Base-by-base conservation (phyloP, 1,140 invertebrate species). In the Magallana ariakensis region DNA sequence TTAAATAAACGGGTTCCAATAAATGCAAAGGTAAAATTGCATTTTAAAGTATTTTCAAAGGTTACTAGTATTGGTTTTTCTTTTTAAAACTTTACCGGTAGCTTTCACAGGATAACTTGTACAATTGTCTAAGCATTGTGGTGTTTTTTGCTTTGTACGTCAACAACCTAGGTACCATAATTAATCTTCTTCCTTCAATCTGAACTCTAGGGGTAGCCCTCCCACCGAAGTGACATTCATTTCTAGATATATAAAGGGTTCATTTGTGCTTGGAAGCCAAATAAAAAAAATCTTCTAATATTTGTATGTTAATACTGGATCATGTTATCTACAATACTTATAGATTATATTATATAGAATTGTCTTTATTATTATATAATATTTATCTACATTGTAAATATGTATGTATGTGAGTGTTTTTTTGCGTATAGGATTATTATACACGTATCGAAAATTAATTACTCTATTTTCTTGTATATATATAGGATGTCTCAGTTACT, bases 401-500 rank as follows among this genome's bases (percentile, higher is more conserved):
- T 75, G 58, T 60, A 60, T 60, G 58, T 60, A 60, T 60, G 66
- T 75, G 33, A 26, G 66, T 5, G 66, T 26, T 19, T 75, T 19
- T 75, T 75, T 75, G 66, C 10, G 10, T 75, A 75, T 75, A 75
- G 22, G 33, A 75, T 75, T 26, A 46, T n/a, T 62, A 62, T 62
- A 62, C 58, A 62, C 16, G 58, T 62, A 62, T 6, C 19, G 58
- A 70, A 75, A 46, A 46, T 46, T 46, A 46, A 26, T 33, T 75
- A 75, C 66, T 75, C 66, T 75, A 75, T 75, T 75, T 75, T 75
- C 66, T 75, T 75, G 66, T 75, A 75, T 13, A 75, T 75, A 75
- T 22, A 75, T 19, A 33, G 33, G 4, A 70, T 26, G 26, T 70
- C 22, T 70, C 66, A 33, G 13, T 70, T 70, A 26, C 13, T 75